phyloP scores from a whole-genome alignment of 2,888 invertebrate genomes.

The Brenthis daphne region DNA sequence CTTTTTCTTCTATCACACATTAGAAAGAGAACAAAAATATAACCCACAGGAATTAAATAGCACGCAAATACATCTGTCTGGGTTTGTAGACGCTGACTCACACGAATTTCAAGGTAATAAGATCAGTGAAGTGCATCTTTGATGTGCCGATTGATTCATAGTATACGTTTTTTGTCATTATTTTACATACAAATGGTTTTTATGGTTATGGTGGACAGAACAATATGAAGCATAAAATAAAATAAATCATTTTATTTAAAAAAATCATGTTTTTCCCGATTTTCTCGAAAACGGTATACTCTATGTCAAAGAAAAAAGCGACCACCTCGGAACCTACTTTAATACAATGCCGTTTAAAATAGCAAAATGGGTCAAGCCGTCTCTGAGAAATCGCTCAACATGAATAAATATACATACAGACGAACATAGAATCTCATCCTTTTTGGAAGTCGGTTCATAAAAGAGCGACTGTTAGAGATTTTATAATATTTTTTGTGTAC shows the following conservation, averaged over 20 bases:
- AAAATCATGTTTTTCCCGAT: no score
- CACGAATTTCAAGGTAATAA: constrained; percentile 44
- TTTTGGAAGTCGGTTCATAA: no score
- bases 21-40: constrained; percentile 36
- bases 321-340: no score
- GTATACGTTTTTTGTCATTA: constrained; percentile 8
- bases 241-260: background rate
- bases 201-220: constrained; percentile 7
- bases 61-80: constrained; percentile 49
- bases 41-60: constrained; percentile 42
- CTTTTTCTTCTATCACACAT: constrained; percentile 7
- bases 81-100: constrained; percentile 66
- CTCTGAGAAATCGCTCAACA: no score
- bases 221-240: constrained; percentile 1
- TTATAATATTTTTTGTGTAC: no score
- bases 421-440: no score
- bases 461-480: no score
- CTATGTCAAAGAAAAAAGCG: no score
- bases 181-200: constrained; percentile 6
- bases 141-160: constrained; percentile 26
- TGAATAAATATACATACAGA: no score
- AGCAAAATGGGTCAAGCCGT: no score
- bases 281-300: no score
- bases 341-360: no score
- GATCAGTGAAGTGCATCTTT: constrained; percentile 26